Base-by-base conservation (phyloP, 2,113 vertebrate genomes). In the Silurus asotus region DNA sequence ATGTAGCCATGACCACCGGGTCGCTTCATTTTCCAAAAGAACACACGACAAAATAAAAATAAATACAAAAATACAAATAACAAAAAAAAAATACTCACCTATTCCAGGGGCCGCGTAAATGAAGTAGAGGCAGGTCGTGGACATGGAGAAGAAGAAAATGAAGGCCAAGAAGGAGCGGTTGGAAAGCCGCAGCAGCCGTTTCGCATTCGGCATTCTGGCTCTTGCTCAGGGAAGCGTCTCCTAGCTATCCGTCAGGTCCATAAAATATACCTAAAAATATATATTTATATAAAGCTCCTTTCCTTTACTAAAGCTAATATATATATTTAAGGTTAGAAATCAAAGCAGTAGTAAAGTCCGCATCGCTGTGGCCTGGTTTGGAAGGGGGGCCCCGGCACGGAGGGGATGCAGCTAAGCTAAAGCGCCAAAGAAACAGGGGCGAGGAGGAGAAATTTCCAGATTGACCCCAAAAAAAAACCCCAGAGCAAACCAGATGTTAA, bases 71-170 rank as follows among this genome's bases (percentile, higher is more conserved):
- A 37, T 37, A 37, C 1, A 1, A 37, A n/a, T 8, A 13, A 69
- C 10, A 25, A 15, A 4, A 48, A 56, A 53, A 8, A 76, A 45
- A 53, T 58, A 93, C 96, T 96, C 83, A 99, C 97, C 97, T 92
- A 98, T 97, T 78, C 97, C 97, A 0, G 97, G 97, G 76, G 97
- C 97, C 94, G 96, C 97, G 86, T 99, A 98, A 81, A 98, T 96
- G 95, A 99, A 98, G 93, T 98, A 99, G 69, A 99, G 96, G 89
- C 97, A 97, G 28, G 97, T 98, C 51, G 97, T 96, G 64, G 97
- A 99, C 87, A 98, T 95, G 91, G 97, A 98, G 93, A 98, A 99
- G 92, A 99, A 95, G 93, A 98, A 97, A 90, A 99, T 94, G 94
- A 97, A 97, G 95, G 96, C 97, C 91, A 99, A 91, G 82, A 98